Evolutionary conservation across 2,113 vertebrate species (phyloP).

Genomic region (Toxotes jaculatrix): DNA sequence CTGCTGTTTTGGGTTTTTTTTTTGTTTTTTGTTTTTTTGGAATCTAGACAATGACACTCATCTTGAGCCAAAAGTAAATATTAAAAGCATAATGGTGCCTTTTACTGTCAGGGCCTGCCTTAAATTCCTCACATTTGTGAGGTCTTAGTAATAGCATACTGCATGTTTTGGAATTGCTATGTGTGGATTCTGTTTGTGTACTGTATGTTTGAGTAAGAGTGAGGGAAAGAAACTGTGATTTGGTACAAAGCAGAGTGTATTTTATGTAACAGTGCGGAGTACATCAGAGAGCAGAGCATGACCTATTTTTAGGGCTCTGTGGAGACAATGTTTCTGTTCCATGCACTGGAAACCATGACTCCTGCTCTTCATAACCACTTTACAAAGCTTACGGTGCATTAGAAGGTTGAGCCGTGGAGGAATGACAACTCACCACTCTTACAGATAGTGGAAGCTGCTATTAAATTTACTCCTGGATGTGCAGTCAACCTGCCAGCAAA

Average conservation of each 20-base stretch:
- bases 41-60: constrained; percentile 32
- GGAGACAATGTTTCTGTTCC: constrained; percentile 76
- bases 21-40: background rate
- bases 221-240: constrained; percentile 54
- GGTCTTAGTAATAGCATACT: background rate
- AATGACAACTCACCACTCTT: constrained; percentile 29
- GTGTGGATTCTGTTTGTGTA: constrained; percentile 44
- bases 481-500: constrained; percentile 1
- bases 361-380: constrained; percentile 66
- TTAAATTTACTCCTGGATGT: constrained; percentile 14
- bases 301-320: constrained; percentile 80
- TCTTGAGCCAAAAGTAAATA: constrained; percentile 24
- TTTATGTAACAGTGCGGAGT: constrained; percentile 78
- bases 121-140: constrained; percentile 2
- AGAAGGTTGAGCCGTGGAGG: constrained; percentile 24
- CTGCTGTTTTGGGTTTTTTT: background rate
- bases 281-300: constrained; percentile 79
- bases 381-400: constrained; percentile 51
- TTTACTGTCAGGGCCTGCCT: background rate
- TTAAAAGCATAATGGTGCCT: constrained; percentile 2
- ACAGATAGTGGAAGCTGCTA: constrained; percentile 21
- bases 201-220: constrained; percentile 31
- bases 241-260: constrained; percentile 68
- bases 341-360: constrained; percentile 74
- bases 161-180: background rate